Percentiles rank a stretch among this genome's conserved stretches.
These are phyloP conservation scores for Protonemura montana DNA, from an alignment of 2,888 invertebrate species.

Conservation along the genomic window DNA sequence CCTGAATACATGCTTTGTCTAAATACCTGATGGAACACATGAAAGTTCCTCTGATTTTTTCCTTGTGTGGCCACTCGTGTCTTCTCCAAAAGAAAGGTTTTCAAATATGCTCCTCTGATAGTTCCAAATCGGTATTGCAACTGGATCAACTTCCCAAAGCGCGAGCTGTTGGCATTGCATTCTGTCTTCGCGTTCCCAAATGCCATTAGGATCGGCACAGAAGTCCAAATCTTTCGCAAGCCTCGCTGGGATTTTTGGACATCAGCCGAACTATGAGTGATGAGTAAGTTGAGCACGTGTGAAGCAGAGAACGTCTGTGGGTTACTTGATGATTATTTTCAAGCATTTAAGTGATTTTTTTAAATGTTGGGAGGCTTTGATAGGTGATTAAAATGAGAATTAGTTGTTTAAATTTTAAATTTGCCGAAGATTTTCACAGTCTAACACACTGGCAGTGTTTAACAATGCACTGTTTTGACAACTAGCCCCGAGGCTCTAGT, in stretches of 20 bases:
- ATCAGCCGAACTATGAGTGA: slow-evolving; percentile 32
- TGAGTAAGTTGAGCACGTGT: slow-evolving; percentile 57
- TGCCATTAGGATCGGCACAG: slow-evolving; percentile 55
- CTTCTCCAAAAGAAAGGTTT: slow-evolving; percentile 59
- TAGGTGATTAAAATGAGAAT: too few species aligned
- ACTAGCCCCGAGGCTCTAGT: too few species aligned
- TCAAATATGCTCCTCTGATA: slow-evolving; percentile 57
- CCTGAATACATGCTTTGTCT: too few species aligned
- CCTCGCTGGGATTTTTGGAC: slow-evolving; percentile 49
- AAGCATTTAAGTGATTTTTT: not conserved
- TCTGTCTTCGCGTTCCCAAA: slow-evolving; percentile 59
- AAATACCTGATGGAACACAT: slow-evolving; percentile 59
- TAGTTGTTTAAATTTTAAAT: too few species aligned
- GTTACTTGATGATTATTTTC: not conserved
- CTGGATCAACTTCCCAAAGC: slow-evolving; percentile 59
- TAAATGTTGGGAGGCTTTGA: too few species aligned
- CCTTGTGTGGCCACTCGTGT: slow-evolving; percentile 56
- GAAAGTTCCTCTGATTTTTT: slow-evolving; percentile 57
- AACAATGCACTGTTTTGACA: too few species aligned
- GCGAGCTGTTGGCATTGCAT: slow-evolving; percentile 58
- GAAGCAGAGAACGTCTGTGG: slow-evolving; percentile 57
- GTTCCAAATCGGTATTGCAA: slow-evolving; percentile 55
- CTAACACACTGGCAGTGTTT: too few species aligned
- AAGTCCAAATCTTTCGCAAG: slow-evolving; percentile 55
- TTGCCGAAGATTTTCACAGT: too few species aligned